Conservation (phyloP, 2,888 invertebrate species). For the Lepidochrysops patricia region DNA sequence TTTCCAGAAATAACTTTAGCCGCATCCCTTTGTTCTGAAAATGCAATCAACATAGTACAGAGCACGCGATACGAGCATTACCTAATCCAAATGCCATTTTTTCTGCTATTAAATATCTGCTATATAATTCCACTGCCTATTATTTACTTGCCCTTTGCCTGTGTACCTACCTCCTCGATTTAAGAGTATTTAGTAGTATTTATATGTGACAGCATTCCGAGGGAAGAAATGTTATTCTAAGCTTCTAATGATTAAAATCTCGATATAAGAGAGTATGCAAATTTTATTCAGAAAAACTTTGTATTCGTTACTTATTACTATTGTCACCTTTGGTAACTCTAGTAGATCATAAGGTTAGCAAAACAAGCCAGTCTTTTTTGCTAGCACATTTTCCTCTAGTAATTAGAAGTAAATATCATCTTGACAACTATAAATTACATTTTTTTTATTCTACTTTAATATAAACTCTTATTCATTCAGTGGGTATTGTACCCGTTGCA, state of each 20-base stretch:
- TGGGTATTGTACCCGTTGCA: no score
- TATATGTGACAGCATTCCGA: no score
- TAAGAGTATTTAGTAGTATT: background rate
- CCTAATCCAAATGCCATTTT: background rate
- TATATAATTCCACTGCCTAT: background rate
- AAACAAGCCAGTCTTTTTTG: no score
- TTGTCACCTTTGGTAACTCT: background rate
- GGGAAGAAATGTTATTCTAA: background rate
- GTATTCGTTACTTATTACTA: background rate
- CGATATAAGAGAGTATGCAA: no score
- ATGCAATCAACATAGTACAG: constrained; percentile 11
- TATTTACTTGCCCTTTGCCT: background rate
- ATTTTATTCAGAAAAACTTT: background rate
- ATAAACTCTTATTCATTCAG: no score
- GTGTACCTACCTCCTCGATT: background rate
- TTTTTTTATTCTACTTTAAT: no score
- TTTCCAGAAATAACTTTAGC: constrained; percentile 12
- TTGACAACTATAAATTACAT: no score
- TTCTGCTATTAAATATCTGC: no score
- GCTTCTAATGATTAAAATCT: background rate
- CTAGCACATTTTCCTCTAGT: no score
- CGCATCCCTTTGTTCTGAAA: constrained; percentile 13
- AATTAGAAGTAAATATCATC: no score
- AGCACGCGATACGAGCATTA: constrained; percentile 16
- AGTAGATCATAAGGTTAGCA: no score